Evolutionary conservation across 2,888 invertebrate species (phyloP).

Genomic region (Tipula vernalis): DNA sequence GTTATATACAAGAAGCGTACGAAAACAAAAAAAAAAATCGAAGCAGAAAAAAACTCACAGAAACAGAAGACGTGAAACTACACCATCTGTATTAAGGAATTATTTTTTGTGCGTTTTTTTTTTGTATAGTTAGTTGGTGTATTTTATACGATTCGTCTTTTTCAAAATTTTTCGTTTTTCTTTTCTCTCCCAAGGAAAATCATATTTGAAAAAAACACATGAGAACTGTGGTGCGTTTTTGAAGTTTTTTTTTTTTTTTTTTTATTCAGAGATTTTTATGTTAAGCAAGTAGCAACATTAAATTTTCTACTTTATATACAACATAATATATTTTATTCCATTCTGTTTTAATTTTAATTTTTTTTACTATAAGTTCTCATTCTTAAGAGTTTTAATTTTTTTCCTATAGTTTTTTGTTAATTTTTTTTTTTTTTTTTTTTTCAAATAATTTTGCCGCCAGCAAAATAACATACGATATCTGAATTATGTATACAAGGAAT

Average conservation of each 20-base stretch:
- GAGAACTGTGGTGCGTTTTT: background rate
- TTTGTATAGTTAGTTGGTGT: background rate
- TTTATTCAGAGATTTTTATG: background rate
- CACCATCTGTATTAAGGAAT: slow-evolving; percentile 8
- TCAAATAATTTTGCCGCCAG: slow-evolving; percentile 6
- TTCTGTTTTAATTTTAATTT: background rate
- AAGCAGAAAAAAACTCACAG: background rate
- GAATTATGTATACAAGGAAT: background rate
- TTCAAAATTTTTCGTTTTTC: background rate
- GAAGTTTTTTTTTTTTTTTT: background rate
- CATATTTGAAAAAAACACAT: background rate
- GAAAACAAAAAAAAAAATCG: background rate
- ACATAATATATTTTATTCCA: background rate
- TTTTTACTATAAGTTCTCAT: background rate
- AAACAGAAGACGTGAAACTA: background rate
- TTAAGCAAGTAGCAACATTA: background rate
- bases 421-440: background rate
- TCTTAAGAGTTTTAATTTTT: background rate
- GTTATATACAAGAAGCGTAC: background rate
- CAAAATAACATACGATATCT: background rate
- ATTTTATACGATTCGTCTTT: background rate
- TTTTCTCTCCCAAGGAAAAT: background rate
- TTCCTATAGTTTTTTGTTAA: background rate
- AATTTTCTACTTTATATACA: background rate
- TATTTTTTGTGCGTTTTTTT: background rate